Evolutionary conservation across 2,113 vertebrate genomes (phyloP), one percentile per base, ranked within the genome.

Genomic region (Montifringilla adamsi): DNA sequence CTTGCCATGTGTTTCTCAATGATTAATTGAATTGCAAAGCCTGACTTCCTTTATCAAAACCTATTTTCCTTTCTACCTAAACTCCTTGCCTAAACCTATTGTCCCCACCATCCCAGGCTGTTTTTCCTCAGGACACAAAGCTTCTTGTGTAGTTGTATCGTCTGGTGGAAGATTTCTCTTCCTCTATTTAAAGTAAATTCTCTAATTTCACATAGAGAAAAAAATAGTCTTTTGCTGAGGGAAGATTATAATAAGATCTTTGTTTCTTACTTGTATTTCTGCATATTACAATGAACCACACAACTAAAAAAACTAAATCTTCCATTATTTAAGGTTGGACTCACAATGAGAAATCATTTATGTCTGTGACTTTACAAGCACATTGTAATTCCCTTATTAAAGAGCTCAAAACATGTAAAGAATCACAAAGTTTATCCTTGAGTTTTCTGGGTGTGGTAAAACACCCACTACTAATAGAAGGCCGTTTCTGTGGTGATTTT

Each of bases 361-460:
- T 8, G 14, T 23, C 35, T 0, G 0, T 56, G 74, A 52, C 26
- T 69, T 69, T 15, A 39, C 0, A 2, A 31, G 11, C 3, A 52
- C 23, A 5, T 27, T 63, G 15, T 10, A 49, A 20, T 11, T 53
- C 18, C 10, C 5, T 50, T 13, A 26, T 24, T 49, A 16, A 86
- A 46, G 16, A 16, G 10, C 22, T 56, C 23, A 79, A 43, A 79
- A 66, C 3, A 31, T 2, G 3, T 19, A 31, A 75, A 59, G 18
- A 4, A 9, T 23, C 58, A 22, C 37, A 39, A 62, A 80, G 5
- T 24, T 68, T 37, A 47, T 76, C 58, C 26, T 47, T 69, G 21
- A 52, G 10, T 35, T 82, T 58, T 52, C 67, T 58, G 59, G 2
- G 8, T 49, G 26, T n/a, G 23, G 19, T n/a, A 80, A 89, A 89